A percentile compares a stretch with the other conserved stretches of the same genome.
Conservation (phyloP, 2,113 vertebrate species). For the Nerophis ophidion region DNA sequence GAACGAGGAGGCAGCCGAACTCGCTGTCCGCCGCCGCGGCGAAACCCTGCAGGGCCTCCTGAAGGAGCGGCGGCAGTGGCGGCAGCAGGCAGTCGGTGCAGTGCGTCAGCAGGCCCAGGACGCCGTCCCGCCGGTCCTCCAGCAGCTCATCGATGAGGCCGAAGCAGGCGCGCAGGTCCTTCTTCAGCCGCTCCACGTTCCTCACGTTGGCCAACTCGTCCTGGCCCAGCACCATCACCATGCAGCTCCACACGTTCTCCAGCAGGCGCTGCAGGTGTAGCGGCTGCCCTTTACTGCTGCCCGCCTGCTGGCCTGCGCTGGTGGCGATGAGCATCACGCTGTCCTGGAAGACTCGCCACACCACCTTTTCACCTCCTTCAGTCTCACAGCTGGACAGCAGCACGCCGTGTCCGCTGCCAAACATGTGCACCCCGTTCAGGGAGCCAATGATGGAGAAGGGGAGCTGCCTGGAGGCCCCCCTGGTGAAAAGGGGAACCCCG, state of each 20-base stretch:
- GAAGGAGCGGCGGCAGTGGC: slow-evolving; percentile 65
- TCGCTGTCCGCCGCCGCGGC: slow-evolving; percentile 72
- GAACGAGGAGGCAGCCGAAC: slow-evolving; percentile 77
- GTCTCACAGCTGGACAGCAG: slow-evolving; percentile 74
- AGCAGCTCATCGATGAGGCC: slow-evolving; percentile 81
- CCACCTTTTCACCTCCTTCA: slow-evolving; percentile 71
- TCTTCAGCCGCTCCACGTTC: slow-evolving; percentile 87
- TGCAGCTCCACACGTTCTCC: slow-evolving; percentile 82
- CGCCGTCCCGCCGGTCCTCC: slow-evolving; percentile 61
- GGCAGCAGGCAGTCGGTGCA: slow-evolving; percentile 79
- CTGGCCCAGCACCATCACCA: slow-evolving; percentile 85
- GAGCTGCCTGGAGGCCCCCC: slow-evolving; percentile 76
- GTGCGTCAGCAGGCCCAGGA: slow-evolving; percentile 80
- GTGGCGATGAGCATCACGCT: slow-evolving; percentile 86
- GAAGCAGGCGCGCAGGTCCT: slow-evolving; percentile 82
- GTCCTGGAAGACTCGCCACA: slow-evolving; percentile 84
- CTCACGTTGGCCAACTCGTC: slow-evolving; percentile 78
- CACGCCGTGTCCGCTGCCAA: slow-evolving; percentile 79
- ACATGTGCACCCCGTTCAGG: slow-evolving; percentile 90
- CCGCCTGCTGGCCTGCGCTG: slow-evolving; percentile 63
- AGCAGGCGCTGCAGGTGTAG: slow-evolving; percentile 75
- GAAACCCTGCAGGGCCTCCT: slow-evolving; percentile 77
- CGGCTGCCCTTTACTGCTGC: slow-evolving; percentile 47
- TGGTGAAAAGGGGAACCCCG: slow-evolving; percentile 83
- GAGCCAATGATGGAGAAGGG: slow-evolving; percentile 88